Evolutionary conservation across 2,888 invertebrate species (phyloP), one percentile per base, ranked within the genome.

Genomic region (Nemotelus pantherinus): DNA sequence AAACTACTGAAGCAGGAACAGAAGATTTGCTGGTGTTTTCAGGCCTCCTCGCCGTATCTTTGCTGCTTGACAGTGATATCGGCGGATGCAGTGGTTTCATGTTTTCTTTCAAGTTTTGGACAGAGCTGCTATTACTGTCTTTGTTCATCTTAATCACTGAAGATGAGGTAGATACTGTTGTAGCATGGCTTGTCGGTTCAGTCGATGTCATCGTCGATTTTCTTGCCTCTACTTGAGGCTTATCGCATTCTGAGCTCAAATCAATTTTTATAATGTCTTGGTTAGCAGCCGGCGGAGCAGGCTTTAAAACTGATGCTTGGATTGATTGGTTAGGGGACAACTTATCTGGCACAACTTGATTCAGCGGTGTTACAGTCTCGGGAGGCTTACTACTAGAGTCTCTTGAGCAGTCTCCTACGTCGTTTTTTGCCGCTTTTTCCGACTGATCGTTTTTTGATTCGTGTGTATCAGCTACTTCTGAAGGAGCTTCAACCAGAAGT

Each of bases 261-360:
- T 79, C 79, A 58, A 79, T 78, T 65, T 77, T 76, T 7, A 79
- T 77, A 25, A 77, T 77, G 47, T 77, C 68, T 10, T 75, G 63
- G 6, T 5, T 50, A 7, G 68, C 9, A 39, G 53, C 41, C 2
- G n/a, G 44, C 45, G 45, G 25, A 44, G n/a, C 25, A 7, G 47
- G 10, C 47, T 44, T 5, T 47, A 45, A n/a, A 47, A 25, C 25
- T 25, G 25, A 25, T 25, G 25, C 25, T 25, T 25, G 25, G 25
- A 25, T 25, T 25, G 25, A 25, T 25, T 25, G 25, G 25, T 25
- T 25, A 25, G 25, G 25, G 25, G 25, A 25, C 25, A 25, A 25
- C 25, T 25, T 25, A 25, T 25, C 25, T 25, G 25, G 25, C 25
- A 25, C 25, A 25, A 25, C 25, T 25, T 60, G 48, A 9, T 74